Evolutionary conservation across 53 echinoderm and acorn worm species (phyloP), one percentile per base, ranked within the genome.

Genomic region (Paracentrotus lividus): DNA sequence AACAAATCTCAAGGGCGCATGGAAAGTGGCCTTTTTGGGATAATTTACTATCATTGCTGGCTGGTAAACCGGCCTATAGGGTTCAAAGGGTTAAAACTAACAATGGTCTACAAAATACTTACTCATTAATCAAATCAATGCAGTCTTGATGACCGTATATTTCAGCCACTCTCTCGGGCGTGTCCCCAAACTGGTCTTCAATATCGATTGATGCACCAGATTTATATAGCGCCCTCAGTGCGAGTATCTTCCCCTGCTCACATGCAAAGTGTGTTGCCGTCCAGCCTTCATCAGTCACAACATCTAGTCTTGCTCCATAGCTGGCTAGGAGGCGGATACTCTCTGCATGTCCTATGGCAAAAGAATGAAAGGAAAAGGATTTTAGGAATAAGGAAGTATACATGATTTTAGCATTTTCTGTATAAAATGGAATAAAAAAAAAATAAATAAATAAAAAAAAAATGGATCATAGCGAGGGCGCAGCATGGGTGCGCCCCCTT

Each of bases 191-290:
- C 16, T 93, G 72, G 36, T 99, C 99, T 69, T 52, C 27, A 0
- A 88, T 45, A 77, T 96, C 96, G 3, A 99, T 86, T 1, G 95
- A 92, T 31, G 99, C 99, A 5, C 95, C 96, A 5, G 96, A 93
- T 66, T 96, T 97, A 88, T 97, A 97, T 57, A 99, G 72, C 8
- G 96, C 95, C 84, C 90, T 95, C 34, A 99, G 92, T 54, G 96
- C 96, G 0, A 96, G 49, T 16, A 99, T 88, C 57, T 95, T 97
- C 26, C 99, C 99, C 31, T 93, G 94, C 76, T 99, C 99, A 8
- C 97, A 97, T 27, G 99, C 97, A 90, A 99, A 99, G 93, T 99
- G 99, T 1, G 96, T 90, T 14, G 99, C 95, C 33, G 99, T 97
- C 97, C 97, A 99, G 4, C 97, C 99, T 34, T 53, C 87, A 72